phyloP scores from a whole-genome alignment of 2,113 vertebrate genomes.

The Ctenomys sociabilis region DNA sequence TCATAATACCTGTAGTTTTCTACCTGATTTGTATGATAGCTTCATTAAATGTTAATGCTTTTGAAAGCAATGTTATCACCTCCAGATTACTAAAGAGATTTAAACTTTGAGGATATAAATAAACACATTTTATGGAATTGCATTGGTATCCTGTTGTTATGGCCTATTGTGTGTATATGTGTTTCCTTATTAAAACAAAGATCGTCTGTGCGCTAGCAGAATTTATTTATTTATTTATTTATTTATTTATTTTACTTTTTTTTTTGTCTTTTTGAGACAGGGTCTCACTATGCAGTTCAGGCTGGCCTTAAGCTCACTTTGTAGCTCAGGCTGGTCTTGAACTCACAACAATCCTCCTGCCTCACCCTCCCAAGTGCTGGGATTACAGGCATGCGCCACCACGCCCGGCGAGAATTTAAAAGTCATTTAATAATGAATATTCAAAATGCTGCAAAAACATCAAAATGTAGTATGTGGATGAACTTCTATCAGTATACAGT shows the following conservation, averaged over 20 bases:
- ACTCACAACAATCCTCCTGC: too few species aligned
- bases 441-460: background rate
- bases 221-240: too few species aligned
- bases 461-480: background rate
- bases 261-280: too few species aligned
- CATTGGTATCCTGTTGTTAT: background rate
- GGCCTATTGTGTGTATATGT: background rate
- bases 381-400: too few species aligned
- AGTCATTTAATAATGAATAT: constrained; percentile 5
- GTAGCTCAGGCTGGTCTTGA: too few species aligned
- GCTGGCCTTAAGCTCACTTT: too few species aligned
- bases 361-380: too few species aligned
- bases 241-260: too few species aligned
- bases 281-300: too few species aligned
- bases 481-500: background rate
- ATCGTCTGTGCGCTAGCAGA: background rate
- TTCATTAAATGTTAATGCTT: constrained; percentile 37
- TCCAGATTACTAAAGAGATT: background rate
- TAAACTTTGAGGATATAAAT: background rate
- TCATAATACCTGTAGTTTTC: background rate
- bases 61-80: background rate
- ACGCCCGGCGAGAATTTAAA: constrained; percentile 51
- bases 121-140: background rate
- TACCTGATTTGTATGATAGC: background rate
- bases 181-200: background rate